Evolutionary conservation across 2,113 vertebrate genomes (phyloP).

Genomic region (Xenopus tropicalis): UCB_Xtro_10.0 CM004446.2:81241001-81241500

Average conservation of each 20-base stretch:
- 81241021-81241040: too few relatives aligned
- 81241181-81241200: neutral
- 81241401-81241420: conserved; percentile 1
- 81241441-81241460: conserved; percentile 19
- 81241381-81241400: conserved; percentile 28
- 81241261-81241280: neutral
- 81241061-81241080: too few relatives aligned
- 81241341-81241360: conserved; percentile 23
- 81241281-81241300: conserved; percentile 2
- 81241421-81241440: conserved; percentile 19
- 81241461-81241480: conserved; percentile 9
- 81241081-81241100: too few relatives aligned
- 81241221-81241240: conserved; percentile 7
- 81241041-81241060: too few relatives aligned
- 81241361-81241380: conserved; percentile 10
- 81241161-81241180: neutral
- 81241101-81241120: too few relatives aligned
- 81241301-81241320: neutral
- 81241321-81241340: conserved; percentile 2
- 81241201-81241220: conserved; percentile 17
- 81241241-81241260: neutral
- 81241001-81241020: too few relatives aligned
- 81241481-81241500: conserved; percentile 29
- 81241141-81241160: too few relatives aligned
- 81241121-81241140: too few relatives aligned